Base-by-base conservation (phyloP, 1,140 invertebrate genomes). In the Neodiprion lecontei region DNA sequence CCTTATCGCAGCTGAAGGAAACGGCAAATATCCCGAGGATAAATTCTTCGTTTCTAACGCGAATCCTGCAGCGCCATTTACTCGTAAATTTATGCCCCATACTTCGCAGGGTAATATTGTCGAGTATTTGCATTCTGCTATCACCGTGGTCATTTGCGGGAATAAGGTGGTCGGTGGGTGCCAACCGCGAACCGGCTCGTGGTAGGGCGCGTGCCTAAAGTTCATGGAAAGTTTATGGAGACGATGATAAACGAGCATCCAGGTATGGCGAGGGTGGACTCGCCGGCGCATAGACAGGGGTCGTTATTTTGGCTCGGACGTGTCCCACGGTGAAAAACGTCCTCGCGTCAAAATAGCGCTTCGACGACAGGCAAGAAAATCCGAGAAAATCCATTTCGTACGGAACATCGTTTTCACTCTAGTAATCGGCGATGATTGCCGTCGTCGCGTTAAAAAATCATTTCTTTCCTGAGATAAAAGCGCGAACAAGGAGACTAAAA, bases 161-260 rank as follows among this genome's bases (percentile, higher is more conserved):
- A 17, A 61, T 61, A 61, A 61, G 11, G 11, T 61, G 9, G 53
- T 61, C 53, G 4, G 53, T 61, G n/a, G 53, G 53, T 61, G 53
- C n/a, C n/a, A 61, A 61, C 53, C 11, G 11, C 11, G 7, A 61
- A 61, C 53, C 2, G 5, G 28, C 28, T 40, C 28, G 28, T 2
- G 28, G 28, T 40, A 40, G 11, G 53, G n/a, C 53, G 8, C 53
- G 53, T 61, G 67, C 67, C 21, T 47, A 69, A 69, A 69, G 21
- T 69, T 69, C 40, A 69, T 69, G 23, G 67, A 69, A 69, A 69
- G 67, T 69, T 69, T 69, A 69, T 69, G 23, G 67, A 69, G 67
- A 17, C 67, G 67, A 23, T 69, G 67, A 69, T 69, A 69, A 69
- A 69, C 21, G 67, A 69, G 67, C 17, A 14, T 65, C 12, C 61